Percentiles rank a stretch among this genome's conserved stretches.
phyloP scores from a whole-genome alignment of 2,797 vertebrate genomes.

The Falco columbarius region DNA sequence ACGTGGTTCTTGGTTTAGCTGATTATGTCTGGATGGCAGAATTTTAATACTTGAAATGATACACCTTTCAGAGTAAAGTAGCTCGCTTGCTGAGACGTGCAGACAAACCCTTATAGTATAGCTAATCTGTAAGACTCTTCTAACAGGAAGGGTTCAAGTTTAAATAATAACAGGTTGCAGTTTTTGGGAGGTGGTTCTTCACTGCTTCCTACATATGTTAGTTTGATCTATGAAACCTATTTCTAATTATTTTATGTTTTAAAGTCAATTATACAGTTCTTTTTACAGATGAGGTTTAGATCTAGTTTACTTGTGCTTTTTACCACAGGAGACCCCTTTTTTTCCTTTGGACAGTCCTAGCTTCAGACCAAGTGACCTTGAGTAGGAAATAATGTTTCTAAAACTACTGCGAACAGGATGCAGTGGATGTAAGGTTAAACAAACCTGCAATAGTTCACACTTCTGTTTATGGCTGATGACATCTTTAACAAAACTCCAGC shows the following conservation, averaged over 20 bases:
- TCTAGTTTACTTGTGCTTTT: neutral
- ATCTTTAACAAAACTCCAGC: conserved; percentile 28
- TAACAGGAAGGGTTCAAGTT: neutral
- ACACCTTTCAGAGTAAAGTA: conserved; percentile 13
- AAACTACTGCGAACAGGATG: neutral
- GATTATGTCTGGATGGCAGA: conserved; percentile 50
- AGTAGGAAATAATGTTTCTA: conserved; percentile 45
- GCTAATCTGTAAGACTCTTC: neutral
- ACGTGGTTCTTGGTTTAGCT: conserved; percentile 55
- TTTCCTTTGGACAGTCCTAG: neutral
- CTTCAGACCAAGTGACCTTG: neutral
- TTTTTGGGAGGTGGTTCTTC: neutral
- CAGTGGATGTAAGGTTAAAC: conserved; percentile 43
- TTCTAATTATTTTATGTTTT: neutral
- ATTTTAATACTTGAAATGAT: conserved; percentile 55
- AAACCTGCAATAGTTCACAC: neutral
- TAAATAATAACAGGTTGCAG: neutral
- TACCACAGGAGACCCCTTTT: neutral
- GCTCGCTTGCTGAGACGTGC: neutral
- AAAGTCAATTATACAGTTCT: neutral
- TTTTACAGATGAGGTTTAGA: neutral
- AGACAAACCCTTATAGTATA: neutral
- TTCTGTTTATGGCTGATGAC: conserved; percentile 61
- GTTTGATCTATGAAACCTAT: neutral
- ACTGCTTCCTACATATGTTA: neutral